These are phyloP conservation scores for Phrynosoma platyrhinos DNA, from an alignment of 2,113 vertebrate genomes.

Conservation along the genomic window DNA sequence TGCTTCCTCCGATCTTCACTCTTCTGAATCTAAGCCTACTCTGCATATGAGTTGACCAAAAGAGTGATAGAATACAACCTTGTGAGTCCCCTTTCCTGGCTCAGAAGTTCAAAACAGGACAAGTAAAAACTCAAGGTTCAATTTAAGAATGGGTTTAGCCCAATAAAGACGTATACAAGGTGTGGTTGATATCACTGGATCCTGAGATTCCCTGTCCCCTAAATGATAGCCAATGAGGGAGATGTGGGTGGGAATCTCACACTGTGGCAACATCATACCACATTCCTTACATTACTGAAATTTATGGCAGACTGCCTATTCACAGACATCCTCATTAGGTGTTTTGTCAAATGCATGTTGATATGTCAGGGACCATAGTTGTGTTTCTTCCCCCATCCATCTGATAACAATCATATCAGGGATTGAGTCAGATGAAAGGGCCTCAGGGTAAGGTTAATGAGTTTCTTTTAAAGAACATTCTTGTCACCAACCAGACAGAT, in stretches of 20 bases:
- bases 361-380: slow-evolving; percentile 3
- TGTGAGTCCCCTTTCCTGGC: not conserved
- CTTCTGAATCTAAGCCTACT: too few relatives aligned
- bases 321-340: slow-evolving; percentile 11
- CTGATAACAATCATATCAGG: slow-evolving; percentile 19
- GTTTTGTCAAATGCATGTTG: slow-evolving; percentile 17
- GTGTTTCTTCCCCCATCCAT: not conserved
- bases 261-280: not conserved
- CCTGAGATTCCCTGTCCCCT: not conserved
- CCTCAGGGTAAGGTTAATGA: slow-evolving; percentile 19
- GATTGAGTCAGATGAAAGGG: slow-evolving; percentile 33
- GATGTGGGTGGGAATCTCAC: not conserved
- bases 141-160: not conserved
- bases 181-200: too few relatives aligned
- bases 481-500: slow-evolving; percentile 25
- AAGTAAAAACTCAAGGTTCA: not conserved
- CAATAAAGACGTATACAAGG: too few relatives aligned
- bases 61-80: too few relatives aligned
- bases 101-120: not conserved
- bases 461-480: slow-evolving; percentile 12
- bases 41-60: too few relatives aligned
- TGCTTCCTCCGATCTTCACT: too few relatives aligned
- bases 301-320: not conserved
- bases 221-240: not conserved
- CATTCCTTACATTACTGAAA: not conserved